Conservation (phyloP, 2,888 invertebrate species). For the Emmelina monodactyla region DNA sequence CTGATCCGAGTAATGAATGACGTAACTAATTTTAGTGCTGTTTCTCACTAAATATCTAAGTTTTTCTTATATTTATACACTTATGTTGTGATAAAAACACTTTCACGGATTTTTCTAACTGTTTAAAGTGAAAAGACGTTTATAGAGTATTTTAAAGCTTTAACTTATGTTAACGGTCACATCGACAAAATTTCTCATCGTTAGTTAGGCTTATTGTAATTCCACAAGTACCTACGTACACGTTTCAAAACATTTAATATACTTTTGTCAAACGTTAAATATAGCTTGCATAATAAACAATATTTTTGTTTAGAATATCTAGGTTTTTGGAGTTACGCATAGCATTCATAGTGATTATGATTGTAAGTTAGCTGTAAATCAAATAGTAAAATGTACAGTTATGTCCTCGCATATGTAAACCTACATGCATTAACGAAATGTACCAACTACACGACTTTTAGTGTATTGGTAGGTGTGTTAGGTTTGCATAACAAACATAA, state of each 20-base stretch:
- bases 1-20: constrained; percentile 63
- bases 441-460: not conserved
- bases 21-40: constrained; percentile 48
- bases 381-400: constrained; percentile 27
- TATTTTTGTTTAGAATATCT: too few relatives aligned
- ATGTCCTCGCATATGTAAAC: constrained; percentile 36
- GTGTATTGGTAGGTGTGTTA: constrained; percentile 14
- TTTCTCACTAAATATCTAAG: constrained; percentile 12
- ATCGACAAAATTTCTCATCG: too few relatives aligned
- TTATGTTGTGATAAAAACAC: constrained; percentile 15
- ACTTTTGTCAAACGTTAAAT: too few relatives aligned
- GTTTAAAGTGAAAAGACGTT: constrained; percentile 16
- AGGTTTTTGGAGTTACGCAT: not conserved
- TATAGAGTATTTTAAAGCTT: constrained; percentile 35
- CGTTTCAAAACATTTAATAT: too few relatives aligned
- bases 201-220: too few relatives aligned
- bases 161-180: too few relatives aligned
- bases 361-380: constrained; percentile 28
- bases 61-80: not conserved
- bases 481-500: constrained; percentile 10
- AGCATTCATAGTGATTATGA: not conserved
- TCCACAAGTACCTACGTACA: too few relatives aligned
- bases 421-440: not conserved
- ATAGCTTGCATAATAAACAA: too few relatives aligned
- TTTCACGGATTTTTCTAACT: constrained; percentile 25